Evolutionary conservation across 2,797 vertebrate species (phyloP), one percentile per base, ranked within the genome.

Genomic region (Basileuterus tristriatus): DNA sequence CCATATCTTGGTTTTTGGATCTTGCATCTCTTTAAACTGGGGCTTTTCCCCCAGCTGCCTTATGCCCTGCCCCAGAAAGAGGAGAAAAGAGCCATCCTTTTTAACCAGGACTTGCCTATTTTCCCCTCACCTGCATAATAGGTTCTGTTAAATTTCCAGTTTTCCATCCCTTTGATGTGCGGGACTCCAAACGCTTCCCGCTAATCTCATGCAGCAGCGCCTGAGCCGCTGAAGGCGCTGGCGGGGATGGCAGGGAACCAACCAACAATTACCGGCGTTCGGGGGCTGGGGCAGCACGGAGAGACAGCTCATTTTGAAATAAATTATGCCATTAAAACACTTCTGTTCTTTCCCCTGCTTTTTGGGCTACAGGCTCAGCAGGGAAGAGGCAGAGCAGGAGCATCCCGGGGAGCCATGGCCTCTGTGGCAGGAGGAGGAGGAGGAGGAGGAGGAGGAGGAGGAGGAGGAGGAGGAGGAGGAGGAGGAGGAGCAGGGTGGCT

Each of bases 91-190:
- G 41, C 21, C 18, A 1, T 77, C 32, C 34, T 74, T 87, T 92
- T 59, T 37, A 74, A 47, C 37, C 27, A 50, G 30, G 69, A n/a
- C 36, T 69, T 70, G 58, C 19, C 24, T 76, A 22, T 53, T 76
- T 71, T 17, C 2, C 18, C 68, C 27, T 83, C 91, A 92, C 94
- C 94, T 94, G 91, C 79, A 55, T 81, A 92, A 95, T 78, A 12
- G 1, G 1, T 27, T 81, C 88, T 85, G 88, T 82, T 94, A 80
- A 93, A 92, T 94, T 80, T 88, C 87, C 79, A 68, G 79, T 76
- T 83, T 92, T 36, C 93, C 71, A 37, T 90, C 64, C 88, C 90
- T 97, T 97, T 97, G 95, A 96, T 95, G 93, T 83, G 17, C 46
- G 56, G 68, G 83, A 64, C 92, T 96, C 92, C 59, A 69, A 92